Conservation (phyloP, 64 coral and sea anemone genomes). For the Acropora tenuis region DNA sequence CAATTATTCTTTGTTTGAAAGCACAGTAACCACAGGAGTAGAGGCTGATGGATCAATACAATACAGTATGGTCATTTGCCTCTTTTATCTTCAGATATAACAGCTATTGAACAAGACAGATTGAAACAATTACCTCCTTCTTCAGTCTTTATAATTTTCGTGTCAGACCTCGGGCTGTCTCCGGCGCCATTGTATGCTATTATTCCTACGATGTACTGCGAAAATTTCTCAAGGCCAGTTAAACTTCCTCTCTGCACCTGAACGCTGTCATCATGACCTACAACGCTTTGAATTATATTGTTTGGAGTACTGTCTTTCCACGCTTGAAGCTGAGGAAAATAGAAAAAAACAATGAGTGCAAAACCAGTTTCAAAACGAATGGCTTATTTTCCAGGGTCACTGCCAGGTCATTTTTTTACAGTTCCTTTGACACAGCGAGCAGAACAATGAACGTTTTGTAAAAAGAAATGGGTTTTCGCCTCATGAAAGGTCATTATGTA, state of each 20-base stretch:
- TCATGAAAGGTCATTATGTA: no score
- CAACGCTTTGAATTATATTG: not conserved
- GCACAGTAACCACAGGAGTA: no score
- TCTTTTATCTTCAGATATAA: no score
- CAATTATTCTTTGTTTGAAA: not conserved
- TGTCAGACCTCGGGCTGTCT: constrained; percentile 66
- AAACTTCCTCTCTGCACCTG: constrained; percentile 58
- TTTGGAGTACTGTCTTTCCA: constrained; percentile 49
- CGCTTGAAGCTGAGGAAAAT: constrained; percentile 30
- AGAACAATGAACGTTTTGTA: no score
- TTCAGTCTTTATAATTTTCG: constrained; percentile 66
- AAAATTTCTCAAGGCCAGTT: constrained; percentile 69
- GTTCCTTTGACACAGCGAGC: no score
- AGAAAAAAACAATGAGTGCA: not conserved
- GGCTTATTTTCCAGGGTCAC: no score
- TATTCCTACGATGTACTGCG: constrained; percentile 70
- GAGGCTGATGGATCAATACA: no score
- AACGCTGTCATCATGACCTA: constrained; percentile 48
- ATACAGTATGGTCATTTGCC: no score
- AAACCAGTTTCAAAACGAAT: no score
- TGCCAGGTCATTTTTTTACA: no score
- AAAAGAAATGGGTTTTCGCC: no score
- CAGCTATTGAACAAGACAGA: no score
- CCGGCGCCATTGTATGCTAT: constrained; percentile 81
- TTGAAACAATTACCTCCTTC: constrained; percentile 59